These are phyloP conservation scores for Anisognathus igniventris DNA, from an alignment of 2,797 vertebrate genomes.

Conservation along the genomic window DNA sequence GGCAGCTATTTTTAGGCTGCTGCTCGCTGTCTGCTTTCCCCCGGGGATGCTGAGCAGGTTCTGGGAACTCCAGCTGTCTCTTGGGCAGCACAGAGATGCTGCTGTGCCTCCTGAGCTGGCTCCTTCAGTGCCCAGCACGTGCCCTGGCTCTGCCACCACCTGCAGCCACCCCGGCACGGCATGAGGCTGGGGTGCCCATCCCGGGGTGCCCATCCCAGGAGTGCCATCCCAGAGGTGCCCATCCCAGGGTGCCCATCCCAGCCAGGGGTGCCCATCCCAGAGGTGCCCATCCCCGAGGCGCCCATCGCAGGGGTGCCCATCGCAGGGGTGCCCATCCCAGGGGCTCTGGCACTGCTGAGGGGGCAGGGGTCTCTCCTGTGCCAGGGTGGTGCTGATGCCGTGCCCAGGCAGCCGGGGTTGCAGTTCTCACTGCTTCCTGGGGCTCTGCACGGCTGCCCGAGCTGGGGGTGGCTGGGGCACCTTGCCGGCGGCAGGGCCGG, in stretches of 20 bases:
- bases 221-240: not conserved
- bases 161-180: rapidly evolving
- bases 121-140: not conserved
- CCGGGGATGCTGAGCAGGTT: slow-evolving; percentile 44
- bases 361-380: not conserved
- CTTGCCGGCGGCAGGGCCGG: not conserved
- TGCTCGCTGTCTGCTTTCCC: not conserved
- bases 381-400: not conserved
- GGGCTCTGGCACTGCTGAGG: not conserved
- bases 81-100: not conserved
- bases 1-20: slow-evolving; percentile 46
- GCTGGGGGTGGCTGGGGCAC: not conserved
- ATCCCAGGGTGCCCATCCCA: too few species aligned
- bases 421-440: not conserved
- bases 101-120: not conserved
- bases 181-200: not conserved
- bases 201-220: too few species aligned
- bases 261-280: too few species aligned
- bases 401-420: not conserved
- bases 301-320: too few species aligned
- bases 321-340: not conserved
- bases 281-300: too few species aligned
- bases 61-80: slow-evolving; percentile 58
- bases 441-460: rapidly evolving
- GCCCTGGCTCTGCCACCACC: not conserved